Conservation (phyloP, 1,140 invertebrate genomes). For the Diabrotica virgifera region DNA sequence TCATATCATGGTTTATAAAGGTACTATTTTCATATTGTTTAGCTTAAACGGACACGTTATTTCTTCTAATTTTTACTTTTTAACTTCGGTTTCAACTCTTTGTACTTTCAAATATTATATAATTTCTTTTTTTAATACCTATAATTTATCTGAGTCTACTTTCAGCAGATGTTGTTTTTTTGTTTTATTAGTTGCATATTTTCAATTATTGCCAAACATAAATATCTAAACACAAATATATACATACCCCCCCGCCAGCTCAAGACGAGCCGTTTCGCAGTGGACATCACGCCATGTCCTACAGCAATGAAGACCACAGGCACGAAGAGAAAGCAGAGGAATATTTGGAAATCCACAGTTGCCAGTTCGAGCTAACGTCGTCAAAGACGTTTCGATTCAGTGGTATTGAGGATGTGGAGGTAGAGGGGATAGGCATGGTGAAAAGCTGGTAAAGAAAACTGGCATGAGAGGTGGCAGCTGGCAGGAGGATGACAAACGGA, state of each 20-base stretch:
- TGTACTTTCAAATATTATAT: no score
- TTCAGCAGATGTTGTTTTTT: no score
- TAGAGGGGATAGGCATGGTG: neutral
- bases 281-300: slow-evolving; percentile 51
- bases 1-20: no score
- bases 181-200: no score
- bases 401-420: neutral
- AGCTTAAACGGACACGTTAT: no score
- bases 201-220: no score
- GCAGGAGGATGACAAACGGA: neutral
- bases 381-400: neutral
- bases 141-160: no score
- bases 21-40: no score
- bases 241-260: slow-evolving; percentile 53
- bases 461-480: neutral
- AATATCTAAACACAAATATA: no score
- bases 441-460: neutral
- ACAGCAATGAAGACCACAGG: slow-evolving; percentile 1
- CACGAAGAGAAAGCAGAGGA: neutral
- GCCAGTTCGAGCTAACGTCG: neutral
- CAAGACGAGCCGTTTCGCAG: slow-evolving; percentile 67
- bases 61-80: no score
- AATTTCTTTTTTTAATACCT: no score
- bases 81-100: no score
- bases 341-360: neutral